phyloP scores from a whole-genome alignment of 2,113 vertebrate genomes.

The Anarrhichthys ocellatus region DNA sequence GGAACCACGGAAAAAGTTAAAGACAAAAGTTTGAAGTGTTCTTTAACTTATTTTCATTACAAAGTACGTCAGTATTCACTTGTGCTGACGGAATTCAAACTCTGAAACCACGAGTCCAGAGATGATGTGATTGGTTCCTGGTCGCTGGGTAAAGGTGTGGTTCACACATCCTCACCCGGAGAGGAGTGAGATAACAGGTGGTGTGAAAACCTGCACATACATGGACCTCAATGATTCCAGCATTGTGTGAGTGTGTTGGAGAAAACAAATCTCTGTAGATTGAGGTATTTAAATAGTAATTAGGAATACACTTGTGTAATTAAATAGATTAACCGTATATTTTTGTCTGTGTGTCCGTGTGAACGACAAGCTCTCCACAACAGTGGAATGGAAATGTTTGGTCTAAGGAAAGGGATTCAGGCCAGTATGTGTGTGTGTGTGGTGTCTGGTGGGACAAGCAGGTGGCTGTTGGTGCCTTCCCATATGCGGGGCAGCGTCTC shows the following conservation, averaged over 20 bases:
- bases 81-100: too few relatives aligned
- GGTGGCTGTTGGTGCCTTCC: conserved; percentile 64
- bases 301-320: background rate
- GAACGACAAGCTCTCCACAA: conserved; percentile 53
- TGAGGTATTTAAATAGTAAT: background rate
- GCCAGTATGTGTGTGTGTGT: background rate
- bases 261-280: background rate
- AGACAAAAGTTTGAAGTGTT: too few relatives aligned
- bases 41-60: too few relatives aligned
- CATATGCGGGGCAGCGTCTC: conserved; percentile 54
- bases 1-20: too few relatives aligned
- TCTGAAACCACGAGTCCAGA: too few relatives aligned
- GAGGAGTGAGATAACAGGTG: background rate
- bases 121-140: too few relatives aligned
- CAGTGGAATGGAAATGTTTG: conserved; percentile 70
- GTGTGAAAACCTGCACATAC: background rate
- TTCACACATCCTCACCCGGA: background rate
- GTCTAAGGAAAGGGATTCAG: conserved; percentile 54
- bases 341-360: conserved; percentile 11
- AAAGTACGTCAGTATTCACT: too few relatives aligned
- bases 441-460: conserved; percentile 48
- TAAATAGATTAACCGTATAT: background rate
- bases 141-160: background rate
- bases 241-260: too few relatives aligned
- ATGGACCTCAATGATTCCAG: background rate